A percentile compares a stretch with the other conserved stretches of the same genome.
Evolutionary conservation across 1,140 invertebrate species (phyloP).

Genomic region (Oscheius sp.): DNA sequence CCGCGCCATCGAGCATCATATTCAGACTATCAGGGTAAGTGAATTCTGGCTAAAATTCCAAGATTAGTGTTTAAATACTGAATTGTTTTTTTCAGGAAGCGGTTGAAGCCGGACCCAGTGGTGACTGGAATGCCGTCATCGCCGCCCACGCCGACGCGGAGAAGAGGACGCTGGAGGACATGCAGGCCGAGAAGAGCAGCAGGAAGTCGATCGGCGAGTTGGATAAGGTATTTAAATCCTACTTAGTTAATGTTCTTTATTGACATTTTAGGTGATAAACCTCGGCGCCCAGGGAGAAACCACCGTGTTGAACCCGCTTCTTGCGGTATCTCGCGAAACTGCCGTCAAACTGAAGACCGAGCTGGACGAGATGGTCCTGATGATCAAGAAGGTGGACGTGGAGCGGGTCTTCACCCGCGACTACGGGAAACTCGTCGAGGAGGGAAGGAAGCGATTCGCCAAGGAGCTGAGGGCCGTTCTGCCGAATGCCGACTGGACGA

Average conservation of each 20-base stretch:
- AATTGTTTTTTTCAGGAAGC: neutral
- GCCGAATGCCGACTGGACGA: conserved; percentile 62
- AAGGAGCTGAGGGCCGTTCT: conserved; percentile 37
- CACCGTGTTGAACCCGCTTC: conserved; percentile 32
- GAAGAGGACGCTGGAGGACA: neutral
- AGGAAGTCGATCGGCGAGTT: conserved; percentile 1
- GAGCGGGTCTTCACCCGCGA: conserved; percentile 62
- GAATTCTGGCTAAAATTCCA: too few relatives aligned
- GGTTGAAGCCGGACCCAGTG: conserved; percentile 11
- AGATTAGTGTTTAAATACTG: neutral
- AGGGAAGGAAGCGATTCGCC: conserved; percentile 63
- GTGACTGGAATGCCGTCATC: conserved; percentile 19
- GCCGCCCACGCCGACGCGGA: conserved; percentile 2
- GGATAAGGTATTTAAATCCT: neutral
- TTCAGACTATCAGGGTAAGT: conserved; percentile 10
- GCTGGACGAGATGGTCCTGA: conserved; percentile 47
- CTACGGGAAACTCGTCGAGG: conserved; percentile 63
- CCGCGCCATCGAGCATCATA: conserved; percentile 19
- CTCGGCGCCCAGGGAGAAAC: conserved; percentile 15
- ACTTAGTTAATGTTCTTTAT: neutral
- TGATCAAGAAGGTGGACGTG: conserved; percentile 59
- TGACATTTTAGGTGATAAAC: conserved; percentile 5
- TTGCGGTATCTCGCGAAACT: conserved; percentile 47
- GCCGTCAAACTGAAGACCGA: conserved; percentile 42
- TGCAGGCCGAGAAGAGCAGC: neutral